These are phyloP conservation scores for Fregetta grallaria DNA, from an alignment of 2,113 vertebrate species.

Conservation along the genomic window DNA sequence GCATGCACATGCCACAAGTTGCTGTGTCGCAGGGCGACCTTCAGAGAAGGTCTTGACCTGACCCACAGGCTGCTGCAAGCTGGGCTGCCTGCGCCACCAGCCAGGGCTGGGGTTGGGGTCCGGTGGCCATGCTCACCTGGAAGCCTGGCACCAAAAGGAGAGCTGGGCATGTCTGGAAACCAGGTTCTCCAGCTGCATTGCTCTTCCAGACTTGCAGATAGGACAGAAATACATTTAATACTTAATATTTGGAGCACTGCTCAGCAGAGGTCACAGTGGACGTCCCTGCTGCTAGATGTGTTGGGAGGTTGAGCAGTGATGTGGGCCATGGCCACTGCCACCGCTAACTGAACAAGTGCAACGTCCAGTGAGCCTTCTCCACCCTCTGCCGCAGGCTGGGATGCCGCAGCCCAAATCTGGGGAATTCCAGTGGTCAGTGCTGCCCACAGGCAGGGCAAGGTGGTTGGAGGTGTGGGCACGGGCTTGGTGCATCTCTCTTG, in stretches of 20 bases:
- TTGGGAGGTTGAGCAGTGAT: background rate
- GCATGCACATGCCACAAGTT: accelerated
- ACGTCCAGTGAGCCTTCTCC: background rate
- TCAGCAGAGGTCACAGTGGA: background rate
- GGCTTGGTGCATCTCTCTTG: background rate
- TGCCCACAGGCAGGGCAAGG: background rate
- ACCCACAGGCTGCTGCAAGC: background rate
- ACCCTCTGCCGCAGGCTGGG: background rate
- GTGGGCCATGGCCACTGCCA: background rate
- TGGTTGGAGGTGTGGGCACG: background rate
- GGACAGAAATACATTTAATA: background rate
- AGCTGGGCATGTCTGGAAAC: background rate
- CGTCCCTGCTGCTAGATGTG: background rate
- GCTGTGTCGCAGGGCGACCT: background rate
- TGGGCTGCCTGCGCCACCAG: background rate
- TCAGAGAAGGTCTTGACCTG: background rate
- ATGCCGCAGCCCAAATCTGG: background rate
- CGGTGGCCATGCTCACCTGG: background rate
- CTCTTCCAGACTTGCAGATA: background rate
- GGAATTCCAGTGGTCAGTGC: background rate
- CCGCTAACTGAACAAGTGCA: background rate
- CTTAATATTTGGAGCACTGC: background rate
- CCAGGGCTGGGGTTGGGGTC: background rate
- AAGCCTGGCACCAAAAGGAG: background rate
- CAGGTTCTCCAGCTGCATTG: background rate